Base-by-base conservation (phyloP, 1,140 invertebrate species). In the Drosophila sp. region DNA sequence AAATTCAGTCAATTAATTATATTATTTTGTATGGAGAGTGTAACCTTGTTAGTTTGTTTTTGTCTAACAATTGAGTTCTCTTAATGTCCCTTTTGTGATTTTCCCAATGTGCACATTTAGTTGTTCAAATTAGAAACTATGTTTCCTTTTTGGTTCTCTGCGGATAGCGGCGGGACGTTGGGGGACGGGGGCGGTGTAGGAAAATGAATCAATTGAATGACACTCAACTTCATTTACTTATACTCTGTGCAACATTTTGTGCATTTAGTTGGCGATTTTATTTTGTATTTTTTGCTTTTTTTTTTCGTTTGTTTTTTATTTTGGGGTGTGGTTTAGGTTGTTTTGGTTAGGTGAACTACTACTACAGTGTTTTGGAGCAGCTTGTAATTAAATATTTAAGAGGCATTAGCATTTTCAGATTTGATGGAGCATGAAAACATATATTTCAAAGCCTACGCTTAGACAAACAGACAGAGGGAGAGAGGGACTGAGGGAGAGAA, bases 351-450 rank as follows among this genome's bases (percentile, higher is more conserved):
- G 44, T 47, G 17, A 47, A 47, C 44, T 25, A 47, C 35, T 38
- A 38, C 44, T 23, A 17, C 5, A 4, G 23, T 47, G 44, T 50
- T 38, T 8, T 25, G 23, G 44, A 25, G 41, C 76, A 70, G 67
- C 44, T 66, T 77, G 83, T 89, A 87, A 87, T 87, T 87, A 87
- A 87, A 87, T 87, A 87, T 87, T 89, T 79, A 58, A 58, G 17
- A 58, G 66, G 78, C 81, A 81, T 80, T 85, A 78, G 72, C 80
- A 67, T 79, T 66, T 60, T 38, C 17, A 65, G 72, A 72, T 35
- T 44, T 66, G 66, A 73, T 60, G 55, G 23, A 7, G 60, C 72
- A 61, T 66, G 66, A 57, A 81, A 72, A 27, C 44, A 73, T 54
- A 58, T 32, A 73, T 61, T 65, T 64, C 29, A 62, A 35, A 73